phyloP scores from a whole-genome alignment of 2,888 invertebrate species.

The Drepana falcataria region DNA sequence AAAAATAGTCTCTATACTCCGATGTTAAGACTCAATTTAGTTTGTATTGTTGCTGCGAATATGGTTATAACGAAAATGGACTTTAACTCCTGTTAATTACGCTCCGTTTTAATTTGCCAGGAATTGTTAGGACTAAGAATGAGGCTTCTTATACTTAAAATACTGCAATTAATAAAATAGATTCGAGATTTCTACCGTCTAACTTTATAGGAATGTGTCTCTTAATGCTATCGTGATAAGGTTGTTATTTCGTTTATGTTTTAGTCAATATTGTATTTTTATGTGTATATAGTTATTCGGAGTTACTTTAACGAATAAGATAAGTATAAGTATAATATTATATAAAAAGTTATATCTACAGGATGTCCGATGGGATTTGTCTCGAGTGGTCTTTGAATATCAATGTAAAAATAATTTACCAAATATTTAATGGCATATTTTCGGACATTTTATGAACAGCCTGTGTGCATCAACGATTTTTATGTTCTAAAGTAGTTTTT shows the following conservation, averaged over 20 bases:
- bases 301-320: not conserved
- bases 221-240: constrained; percentile 1
- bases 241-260: not conserved
- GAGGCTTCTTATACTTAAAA: not conserved
- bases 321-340: constrained; percentile 1
- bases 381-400: not conserved
- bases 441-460: not conserved
- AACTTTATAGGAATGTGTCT: not conserved
- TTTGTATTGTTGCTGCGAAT: too few relatives aligned
- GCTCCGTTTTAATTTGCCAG: not conserved
- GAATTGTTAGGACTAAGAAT: not conserved
- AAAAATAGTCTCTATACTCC: not conserved
- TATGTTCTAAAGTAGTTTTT: not conserved
- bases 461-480: not conserved
- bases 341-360: not conserved
- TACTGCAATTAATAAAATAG: not conserved
- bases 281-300: constrained; percentile 1
- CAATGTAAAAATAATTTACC: not conserved
- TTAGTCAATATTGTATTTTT: not conserved
- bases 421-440: not conserved
- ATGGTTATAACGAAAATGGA: not conserved
- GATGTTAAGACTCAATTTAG: not conserved
- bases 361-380: not conserved
- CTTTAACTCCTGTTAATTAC: not conserved
- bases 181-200: not conserved